Conservation (phyloP, 2,888 invertebrate genomes). For the Megaustenia siamemsis region DNA sequence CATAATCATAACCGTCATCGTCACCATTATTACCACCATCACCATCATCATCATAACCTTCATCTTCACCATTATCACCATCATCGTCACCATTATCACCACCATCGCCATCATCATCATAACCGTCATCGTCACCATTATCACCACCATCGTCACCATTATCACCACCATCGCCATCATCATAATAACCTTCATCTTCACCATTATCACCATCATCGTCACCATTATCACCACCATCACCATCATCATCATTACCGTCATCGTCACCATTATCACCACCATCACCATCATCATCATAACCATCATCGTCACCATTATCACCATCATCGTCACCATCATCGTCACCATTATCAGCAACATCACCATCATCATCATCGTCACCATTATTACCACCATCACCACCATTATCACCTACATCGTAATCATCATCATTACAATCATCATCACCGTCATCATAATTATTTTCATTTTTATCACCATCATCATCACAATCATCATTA, state of each 20-base stretch:
- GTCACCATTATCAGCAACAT: too few relatives aligned
- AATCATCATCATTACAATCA: neutral
- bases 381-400: slow-evolving; percentile 3
- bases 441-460: slow-evolving; percentile 1
- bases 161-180: too few relatives aligned
- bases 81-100: neutral
- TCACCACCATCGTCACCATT: neutral
- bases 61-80: too few relatives aligned
- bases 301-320: too few relatives aligned
- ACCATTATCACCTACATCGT: too few relatives aligned
- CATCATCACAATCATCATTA: too few relatives aligned
- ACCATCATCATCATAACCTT: too few relatives aligned
- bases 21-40: neutral
- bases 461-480: too few relatives aligned
- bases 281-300: too few relatives aligned
- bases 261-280: neutral
- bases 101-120: too few relatives aligned
- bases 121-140: neutral
- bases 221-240: neutral
- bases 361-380: neutral
- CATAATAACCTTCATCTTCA: too few relatives aligned
- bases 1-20: neutral
- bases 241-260: neutral
- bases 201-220: too few relatives aligned
- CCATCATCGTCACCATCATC: neutral